Evolutionary conservation across 2,797 vertebrate genomes (phyloP).

Genomic region (Phataginus tricuspis): DNA sequence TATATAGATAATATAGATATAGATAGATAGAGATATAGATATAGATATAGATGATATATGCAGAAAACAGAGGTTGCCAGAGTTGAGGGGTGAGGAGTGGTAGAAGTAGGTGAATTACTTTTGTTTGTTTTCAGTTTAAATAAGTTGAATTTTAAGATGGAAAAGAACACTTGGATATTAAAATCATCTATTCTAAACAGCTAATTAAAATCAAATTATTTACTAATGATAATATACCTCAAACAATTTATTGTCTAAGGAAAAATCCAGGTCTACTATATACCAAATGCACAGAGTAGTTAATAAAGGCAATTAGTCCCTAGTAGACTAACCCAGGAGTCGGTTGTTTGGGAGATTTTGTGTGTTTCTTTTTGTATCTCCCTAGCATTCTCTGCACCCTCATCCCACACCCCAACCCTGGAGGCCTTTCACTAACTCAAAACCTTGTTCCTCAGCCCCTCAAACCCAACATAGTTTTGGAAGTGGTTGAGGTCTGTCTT

Average conservation of each 20-base stretch:
- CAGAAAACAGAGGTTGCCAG: no score
- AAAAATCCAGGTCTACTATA: slow-evolving; percentile 22
- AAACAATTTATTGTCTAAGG: not conserved
- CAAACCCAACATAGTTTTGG: not conserved
- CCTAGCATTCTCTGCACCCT: not conserved
- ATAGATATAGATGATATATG: no score
- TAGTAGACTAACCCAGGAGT: not conserved
- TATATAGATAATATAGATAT: no score
- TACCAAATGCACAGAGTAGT: not conserved
- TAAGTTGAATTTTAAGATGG: no score
- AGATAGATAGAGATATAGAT: no score
- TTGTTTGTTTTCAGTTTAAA: no score
- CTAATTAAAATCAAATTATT: slow-evolving; percentile 57
- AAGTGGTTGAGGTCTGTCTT: not conserved
- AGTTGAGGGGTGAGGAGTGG: no score
- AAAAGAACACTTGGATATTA: slow-evolving; percentile 69
- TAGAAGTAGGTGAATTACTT: no score
- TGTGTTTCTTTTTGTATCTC: slow-evolving; percentile 16
- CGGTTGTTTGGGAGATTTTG: not conserved
- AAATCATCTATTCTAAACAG: slow-evolving; percentile 74
- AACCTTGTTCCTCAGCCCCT: not conserved
- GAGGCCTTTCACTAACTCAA: not conserved
- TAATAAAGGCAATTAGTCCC: not conserved
- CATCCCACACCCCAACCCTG: not conserved
- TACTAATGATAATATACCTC: slow-evolving; percentile 48